Percentiles rank a stretch among this genome's conserved stretches.
Conservation (phyloP, 1,140 invertebrate genomes). For the Meloidogyne chitwoodi region DNA sequence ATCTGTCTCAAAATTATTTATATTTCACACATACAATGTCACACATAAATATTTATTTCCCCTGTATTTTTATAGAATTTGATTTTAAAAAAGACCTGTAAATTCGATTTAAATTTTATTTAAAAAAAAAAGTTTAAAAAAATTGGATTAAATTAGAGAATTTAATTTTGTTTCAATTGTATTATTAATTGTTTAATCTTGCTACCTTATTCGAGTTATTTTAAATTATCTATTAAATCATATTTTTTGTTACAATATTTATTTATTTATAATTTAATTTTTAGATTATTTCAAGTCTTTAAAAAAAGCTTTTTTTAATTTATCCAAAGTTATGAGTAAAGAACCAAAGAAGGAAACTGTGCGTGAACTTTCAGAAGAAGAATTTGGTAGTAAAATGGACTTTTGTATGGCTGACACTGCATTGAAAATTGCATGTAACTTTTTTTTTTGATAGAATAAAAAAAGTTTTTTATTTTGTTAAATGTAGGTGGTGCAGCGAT, state of each 20-base stretch:
- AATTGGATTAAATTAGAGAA: no score
- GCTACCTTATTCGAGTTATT: no score
- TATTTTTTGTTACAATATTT: no score
- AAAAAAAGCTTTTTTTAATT: no score
- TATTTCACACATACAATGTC: background rate
- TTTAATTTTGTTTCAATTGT: no score
- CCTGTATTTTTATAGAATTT: background rate
- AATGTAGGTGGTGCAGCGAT: constrained; percentile 33
- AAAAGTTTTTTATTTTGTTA: background rate
- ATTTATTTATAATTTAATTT: no score
- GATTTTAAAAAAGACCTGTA: background rate
- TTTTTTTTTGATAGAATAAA: background rate
- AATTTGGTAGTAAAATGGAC: constrained; percentile 39
- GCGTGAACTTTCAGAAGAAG: constrained; percentile 24
- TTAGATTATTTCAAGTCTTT: no score
- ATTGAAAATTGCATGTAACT: constrained; percentile 29
- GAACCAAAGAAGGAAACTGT: background rate
- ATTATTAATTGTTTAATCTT: no score
- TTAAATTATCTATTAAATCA: no score
- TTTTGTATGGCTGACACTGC: constrained; percentile 43
- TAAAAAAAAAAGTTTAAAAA: no score
- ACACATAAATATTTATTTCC: background rate
- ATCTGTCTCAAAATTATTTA: background rate
- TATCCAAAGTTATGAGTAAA: background rate
- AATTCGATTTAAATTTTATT: no score